A percentile compares a stretch with the other conserved stretches of the same genome.
Evolutionary conservation across 2,888 invertebrate species (phyloP).

Genomic region (Tiliacea aurago): DNA sequence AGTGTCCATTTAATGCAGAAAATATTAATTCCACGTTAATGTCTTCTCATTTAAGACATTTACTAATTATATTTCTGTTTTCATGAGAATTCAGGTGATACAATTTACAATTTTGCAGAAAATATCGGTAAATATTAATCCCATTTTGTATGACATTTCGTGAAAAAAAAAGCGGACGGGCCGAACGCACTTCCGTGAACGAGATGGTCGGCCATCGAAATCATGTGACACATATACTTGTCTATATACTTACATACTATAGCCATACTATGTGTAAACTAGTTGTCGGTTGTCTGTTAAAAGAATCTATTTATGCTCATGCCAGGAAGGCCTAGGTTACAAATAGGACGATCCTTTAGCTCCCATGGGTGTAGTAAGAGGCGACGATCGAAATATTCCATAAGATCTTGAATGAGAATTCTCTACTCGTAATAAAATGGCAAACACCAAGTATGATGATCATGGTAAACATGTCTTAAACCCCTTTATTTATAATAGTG

Average conservation of each 20-base stretch:
- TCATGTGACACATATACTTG: neutral
- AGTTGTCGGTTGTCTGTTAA: conserved; percentile 29
- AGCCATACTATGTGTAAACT: conserved; percentile 9
- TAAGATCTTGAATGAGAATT: conserved; percentile 22
- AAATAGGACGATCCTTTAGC: conserved; percentile 48
- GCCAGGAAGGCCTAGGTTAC: conserved; percentile 22
- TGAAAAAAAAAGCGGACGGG: neutral
- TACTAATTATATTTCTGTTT: neutral
- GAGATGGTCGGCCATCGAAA: conserved; percentile 22
- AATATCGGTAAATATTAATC: conserved; percentile 14
- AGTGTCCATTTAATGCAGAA: neutral
- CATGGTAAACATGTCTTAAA: conserved; percentile 14
- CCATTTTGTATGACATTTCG: conserved; percentile 8
- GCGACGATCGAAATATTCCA: conserved; percentile 24
- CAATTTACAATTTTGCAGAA: conserved; percentile 5
- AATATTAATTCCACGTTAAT: neutral
- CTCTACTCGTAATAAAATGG: conserved; percentile 9
- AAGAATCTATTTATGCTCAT: conserved; percentile 42
- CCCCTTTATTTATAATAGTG: conserved; percentile 14
- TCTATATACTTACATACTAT: conserved; percentile 12
- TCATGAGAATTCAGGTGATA: neutral
- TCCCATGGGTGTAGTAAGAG: conserved; percentile 38
- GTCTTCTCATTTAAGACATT: neutral
- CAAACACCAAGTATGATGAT: neutral
- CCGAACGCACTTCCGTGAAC: conserved; percentile 25